These are phyloP conservation scores for Platyrinchus mystaceus DNA, from an alignment of 2,797 vertebrate genomes.

Conservation along the genomic window DNA sequence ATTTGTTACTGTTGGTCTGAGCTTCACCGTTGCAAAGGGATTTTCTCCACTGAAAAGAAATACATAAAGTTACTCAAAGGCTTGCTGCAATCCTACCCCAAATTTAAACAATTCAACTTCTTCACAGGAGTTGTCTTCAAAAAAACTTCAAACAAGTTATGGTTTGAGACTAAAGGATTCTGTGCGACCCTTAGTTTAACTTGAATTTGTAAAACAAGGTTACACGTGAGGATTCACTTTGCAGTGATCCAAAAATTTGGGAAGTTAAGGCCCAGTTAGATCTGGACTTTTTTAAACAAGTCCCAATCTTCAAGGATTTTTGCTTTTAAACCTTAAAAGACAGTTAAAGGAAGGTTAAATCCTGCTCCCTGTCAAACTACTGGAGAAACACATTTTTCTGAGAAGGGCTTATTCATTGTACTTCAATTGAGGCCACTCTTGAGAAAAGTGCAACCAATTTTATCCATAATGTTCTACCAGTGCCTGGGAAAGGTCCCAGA, in stretches of 20 bases:
- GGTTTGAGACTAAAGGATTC: neutral
- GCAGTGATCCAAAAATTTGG: neutral
- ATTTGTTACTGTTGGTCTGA: constrained; percentile 93
- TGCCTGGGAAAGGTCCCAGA: neutral
- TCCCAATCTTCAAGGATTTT: neutral
- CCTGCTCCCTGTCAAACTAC: neutral
- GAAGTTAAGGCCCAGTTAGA: neutral
- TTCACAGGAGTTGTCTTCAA: neutral
- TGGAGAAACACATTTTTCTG: neutral
- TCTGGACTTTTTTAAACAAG: neutral
- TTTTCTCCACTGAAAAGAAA: constrained; percentile 86
- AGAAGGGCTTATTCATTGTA: neutral
- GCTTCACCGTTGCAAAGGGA: constrained; percentile 91
- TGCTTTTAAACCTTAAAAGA: neutral
- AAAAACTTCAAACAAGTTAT: neutral
- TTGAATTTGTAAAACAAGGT: neutral
- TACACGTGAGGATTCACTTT: neutral
- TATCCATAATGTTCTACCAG: neutral
- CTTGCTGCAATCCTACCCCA: neutral
- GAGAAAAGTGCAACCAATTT: neutral
- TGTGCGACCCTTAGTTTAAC: neutral
- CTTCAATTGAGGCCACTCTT: neutral
- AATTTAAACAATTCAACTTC: neutral
- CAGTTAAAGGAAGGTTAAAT: neutral
- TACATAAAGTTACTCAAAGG: neutral